Percentiles rank a stretch among this genome's conserved stretches.
Conservation (phyloP, 2,113 vertebrate genomes). For the Entelurus aequoreus region DNA sequence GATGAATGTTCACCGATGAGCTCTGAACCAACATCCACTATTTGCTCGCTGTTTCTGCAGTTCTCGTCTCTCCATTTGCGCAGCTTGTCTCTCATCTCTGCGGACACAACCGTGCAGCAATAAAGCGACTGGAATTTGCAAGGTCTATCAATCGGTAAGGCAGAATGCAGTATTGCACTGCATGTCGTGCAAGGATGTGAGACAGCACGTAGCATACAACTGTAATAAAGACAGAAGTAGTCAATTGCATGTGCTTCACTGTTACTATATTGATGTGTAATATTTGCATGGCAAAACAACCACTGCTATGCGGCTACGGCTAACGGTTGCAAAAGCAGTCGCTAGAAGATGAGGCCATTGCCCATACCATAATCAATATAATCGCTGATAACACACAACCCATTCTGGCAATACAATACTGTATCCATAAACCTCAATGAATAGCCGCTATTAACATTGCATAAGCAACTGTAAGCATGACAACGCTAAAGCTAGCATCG, state of each 20-base stretch:
- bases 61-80: constrained; percentile 98
- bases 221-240: not conserved
- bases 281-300: not conserved
- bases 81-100: constrained; percentile 98
- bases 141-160: not conserved
- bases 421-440: too few relatives aligned
- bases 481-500: constrained; percentile 7
- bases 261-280: not conserved
- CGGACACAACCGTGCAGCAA: constrained; percentile 5
- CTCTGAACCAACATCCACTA: constrained; percentile 96
- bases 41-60: constrained; percentile 94
- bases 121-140: not conserved
- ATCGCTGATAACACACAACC: not conserved
- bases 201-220: not conserved
- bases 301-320: not conserved
- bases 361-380: too few relatives aligned
- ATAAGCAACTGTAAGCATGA: not conserved
- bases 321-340: not conserved
- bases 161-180: not conserved
- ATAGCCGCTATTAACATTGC: too few relatives aligned
- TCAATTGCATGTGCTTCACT: not conserved
- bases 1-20: constrained; percentile 90
- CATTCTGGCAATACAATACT: too few relatives aligned
- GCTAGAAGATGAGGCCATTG: not conserved
- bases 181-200: not conserved